A percentile compares a stretch with the other conserved stretches of the same genome.
Evolutionary conservation across 2,797 vertebrate species (phyloP).

Genomic region (Molothrus ater): DNA sequence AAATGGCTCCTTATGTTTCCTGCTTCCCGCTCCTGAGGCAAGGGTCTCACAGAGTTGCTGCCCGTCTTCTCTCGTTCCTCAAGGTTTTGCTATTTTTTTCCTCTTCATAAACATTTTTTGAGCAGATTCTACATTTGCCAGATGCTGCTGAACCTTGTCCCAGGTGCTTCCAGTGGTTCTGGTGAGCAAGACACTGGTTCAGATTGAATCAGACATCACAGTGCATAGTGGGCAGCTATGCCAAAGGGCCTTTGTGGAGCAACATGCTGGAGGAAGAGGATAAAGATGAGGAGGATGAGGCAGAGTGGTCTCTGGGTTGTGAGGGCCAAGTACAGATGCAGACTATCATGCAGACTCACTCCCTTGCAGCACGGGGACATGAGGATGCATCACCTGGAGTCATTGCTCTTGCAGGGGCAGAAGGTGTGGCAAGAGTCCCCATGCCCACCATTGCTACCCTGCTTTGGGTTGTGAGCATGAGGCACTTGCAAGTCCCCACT

Average conservation of each 20-base stretch:
- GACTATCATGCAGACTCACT: background rate
- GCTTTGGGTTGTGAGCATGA: background rate
- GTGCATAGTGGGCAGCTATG: accelerated
- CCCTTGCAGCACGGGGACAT: background rate
- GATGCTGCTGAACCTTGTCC: background rate
- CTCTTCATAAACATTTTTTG: conserved; percentile 37
- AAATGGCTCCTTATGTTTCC: conserved; percentile 69
- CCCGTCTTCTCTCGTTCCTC: conserved; percentile 32
- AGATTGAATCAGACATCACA: background rate
- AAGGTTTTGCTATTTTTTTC: conserved; percentile 14
- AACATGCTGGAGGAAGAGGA: background rate
- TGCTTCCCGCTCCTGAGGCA: conserved; percentile 41
- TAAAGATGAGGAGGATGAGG: background rate
- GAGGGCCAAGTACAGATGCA: background rate
- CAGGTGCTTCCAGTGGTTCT: background rate
- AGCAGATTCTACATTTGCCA: conserved; percentile 45
- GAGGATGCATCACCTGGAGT: background rate
- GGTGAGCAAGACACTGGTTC: background rate
- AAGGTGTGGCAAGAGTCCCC: background rate
- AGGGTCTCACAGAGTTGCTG: conserved; percentile 21
- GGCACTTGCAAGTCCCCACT: background rate
- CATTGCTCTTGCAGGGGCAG: background rate
- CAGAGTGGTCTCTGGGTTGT: background rate
- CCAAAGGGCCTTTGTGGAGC: background rate
- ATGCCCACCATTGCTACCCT: background rate